Evolutionary conservation across 2,797 vertebrate genomes (phyloP).

Genomic region (Antrozous pallidus): DNA sequence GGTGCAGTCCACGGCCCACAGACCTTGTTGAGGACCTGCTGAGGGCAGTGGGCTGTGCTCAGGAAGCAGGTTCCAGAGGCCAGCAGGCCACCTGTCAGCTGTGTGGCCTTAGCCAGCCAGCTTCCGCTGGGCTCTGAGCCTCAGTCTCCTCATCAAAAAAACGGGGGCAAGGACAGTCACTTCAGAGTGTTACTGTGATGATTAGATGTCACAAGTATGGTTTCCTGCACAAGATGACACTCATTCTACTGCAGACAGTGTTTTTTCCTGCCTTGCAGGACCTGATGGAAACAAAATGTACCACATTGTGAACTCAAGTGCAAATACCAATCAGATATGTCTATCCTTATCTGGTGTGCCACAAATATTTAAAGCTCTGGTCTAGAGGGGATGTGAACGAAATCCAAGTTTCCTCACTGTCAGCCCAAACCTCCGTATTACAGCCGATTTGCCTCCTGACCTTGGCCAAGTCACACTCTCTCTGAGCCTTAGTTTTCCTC

Average conservation of each 20-base stretch:
- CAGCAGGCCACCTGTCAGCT: not conserved
- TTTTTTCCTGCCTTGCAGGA: not conserved
- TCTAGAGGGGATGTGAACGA: not conserved
- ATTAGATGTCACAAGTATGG: not conserved
- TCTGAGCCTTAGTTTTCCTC: not conserved
- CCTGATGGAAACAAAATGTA: not conserved
- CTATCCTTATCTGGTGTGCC: not conserved
- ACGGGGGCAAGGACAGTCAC: not conserved
- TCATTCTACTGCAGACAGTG: not conserved
- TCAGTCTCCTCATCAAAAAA: not conserved
- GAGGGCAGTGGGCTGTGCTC: accelerated
- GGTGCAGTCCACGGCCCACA: accelerated
- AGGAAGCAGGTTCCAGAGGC: not conserved
- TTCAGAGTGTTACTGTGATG: not conserved
- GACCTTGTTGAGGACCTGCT: accelerated
- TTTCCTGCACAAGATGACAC: not conserved
- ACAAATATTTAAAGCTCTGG: not conserved
- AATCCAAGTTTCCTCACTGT: not conserved
- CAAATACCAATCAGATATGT: not conserved
- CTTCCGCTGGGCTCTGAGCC: not conserved
- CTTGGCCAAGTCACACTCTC: not conserved
- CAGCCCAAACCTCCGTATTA: not conserved
- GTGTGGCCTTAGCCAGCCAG: not conserved
- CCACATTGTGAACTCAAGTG: not conserved
- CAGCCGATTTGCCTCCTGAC: not conserved